Conservation (phyloP, 2,888 invertebrate genomes). For the Euzophera pinguis region DNA sequence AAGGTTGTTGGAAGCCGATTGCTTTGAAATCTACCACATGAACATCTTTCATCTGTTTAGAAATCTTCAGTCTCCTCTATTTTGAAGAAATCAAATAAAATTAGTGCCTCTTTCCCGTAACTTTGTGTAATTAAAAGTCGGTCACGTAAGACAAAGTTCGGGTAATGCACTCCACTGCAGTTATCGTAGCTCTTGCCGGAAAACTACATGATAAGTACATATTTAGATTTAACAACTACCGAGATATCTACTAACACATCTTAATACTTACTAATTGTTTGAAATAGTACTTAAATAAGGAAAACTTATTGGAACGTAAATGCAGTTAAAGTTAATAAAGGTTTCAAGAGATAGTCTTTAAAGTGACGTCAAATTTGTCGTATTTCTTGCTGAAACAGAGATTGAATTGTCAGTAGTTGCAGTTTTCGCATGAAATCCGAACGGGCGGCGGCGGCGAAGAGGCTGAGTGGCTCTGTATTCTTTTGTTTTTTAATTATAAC, state of each 20-base stretch:
- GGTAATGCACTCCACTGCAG: constrained; percentile 10
- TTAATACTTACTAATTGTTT: not conserved
- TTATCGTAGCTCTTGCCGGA: constrained; percentile 15
- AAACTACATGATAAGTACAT: constrained; percentile 18
- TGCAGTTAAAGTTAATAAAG: no score
- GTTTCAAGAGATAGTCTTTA: no score
- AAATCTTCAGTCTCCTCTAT: not conserved
- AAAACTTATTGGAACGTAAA: no score
- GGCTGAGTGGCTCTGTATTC: constrained; percentile 76
- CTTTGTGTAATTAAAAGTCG: constrained; percentile 11
- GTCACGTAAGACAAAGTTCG: constrained; percentile 12
- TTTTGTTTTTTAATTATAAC: constrained; percentile 80
- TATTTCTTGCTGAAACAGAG: constrained; percentile 33
- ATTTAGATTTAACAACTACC: constrained; percentile 10
- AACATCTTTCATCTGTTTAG: no score
- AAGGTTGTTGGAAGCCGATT: no score
- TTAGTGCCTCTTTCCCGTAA: constrained; percentile 8
- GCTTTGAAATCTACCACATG: no score
- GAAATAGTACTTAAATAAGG: not conserved
- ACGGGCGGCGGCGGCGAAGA: constrained; percentile 56
- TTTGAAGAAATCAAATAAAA: not conserved
- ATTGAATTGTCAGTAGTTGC: constrained; percentile 61
- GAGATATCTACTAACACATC: not conserved
- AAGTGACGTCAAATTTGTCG: not conserved
- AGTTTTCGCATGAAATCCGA: constrained; percentile 68